Evolutionary conservation across 2,797 vertebrate species (phyloP).

Genomic region (Benthosema pterotum): DNA sequence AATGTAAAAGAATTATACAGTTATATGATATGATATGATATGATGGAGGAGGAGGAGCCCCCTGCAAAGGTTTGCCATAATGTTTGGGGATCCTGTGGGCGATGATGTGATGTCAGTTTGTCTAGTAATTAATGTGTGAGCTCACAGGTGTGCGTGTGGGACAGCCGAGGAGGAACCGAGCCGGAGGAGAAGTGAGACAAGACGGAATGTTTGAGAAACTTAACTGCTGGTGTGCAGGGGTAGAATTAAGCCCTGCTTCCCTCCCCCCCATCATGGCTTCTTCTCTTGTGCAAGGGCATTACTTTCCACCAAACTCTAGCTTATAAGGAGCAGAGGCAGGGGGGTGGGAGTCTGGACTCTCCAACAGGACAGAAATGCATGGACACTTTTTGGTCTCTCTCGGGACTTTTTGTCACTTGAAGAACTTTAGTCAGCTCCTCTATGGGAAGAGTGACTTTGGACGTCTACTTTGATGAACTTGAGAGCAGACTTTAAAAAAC

Average conservation of each 20-base stretch:
- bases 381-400: too few species aligned
- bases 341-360: background rate
- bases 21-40: too few species aligned
- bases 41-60: slow-evolving; percentile 57
- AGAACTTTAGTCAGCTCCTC: background rate
- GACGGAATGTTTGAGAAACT: slow-evolving; percentile 30
- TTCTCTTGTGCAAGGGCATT: slow-evolving; percentile 66
- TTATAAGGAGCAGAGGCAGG: slow-evolving; percentile 37
- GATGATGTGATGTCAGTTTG: slow-evolving; percentile 66
- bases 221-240: slow-evolving; percentile 22
- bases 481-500: slow-evolving; percentile 40
- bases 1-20: slow-evolving; percentile 59
- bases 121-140: slow-evolving; percentile 70
- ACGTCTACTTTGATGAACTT: slow-evolving; percentile 15
- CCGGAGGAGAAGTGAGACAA: slow-evolving; percentile 20
- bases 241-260: background rate
- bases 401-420: too few species aligned
- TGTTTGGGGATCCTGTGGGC: slow-evolving; percentile 50
- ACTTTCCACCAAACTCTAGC: slow-evolving; percentile 35
- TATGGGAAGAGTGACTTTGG: too few species aligned
- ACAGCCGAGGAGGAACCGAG: slow-evolving; percentile 34
- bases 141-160: slow-evolving; percentile 66
- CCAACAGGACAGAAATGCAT: too few species aligned
- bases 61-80: slow-evolving; percentile 67
- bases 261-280: slow-evolving; percentile 12